These are phyloP conservation scores for Nautilus pompilius DNA, from an alignment of 1,140 invertebrate species.

Conservation along the genomic window DNA sequence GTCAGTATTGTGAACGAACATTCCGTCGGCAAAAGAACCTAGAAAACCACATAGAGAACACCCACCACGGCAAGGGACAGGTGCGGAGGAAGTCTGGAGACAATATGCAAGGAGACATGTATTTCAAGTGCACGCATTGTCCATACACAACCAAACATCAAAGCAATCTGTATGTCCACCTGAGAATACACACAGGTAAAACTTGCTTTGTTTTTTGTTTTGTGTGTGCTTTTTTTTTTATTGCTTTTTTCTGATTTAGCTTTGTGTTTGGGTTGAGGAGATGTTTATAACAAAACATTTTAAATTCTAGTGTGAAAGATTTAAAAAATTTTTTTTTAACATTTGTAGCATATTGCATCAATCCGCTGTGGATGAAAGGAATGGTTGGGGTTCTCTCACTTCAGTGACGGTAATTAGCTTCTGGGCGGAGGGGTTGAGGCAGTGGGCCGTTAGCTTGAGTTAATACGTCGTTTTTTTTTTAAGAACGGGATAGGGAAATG, in stretches of 20 bases:
- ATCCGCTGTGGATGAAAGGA: no score
- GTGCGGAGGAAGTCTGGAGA: constrained; percentile 33
- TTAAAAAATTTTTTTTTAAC: no score
- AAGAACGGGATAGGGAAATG: no score
- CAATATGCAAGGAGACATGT: constrained; percentile 40
- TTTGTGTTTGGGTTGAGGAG: no score
- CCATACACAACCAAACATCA: constrained; percentile 54
- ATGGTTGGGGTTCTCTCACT: no score
- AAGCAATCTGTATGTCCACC: constrained; percentile 52
- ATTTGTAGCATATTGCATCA: no score
- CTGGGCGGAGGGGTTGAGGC: no score
- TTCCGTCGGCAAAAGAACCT: constrained; percentile 49
- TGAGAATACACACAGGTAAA: constrained; percentile 51
- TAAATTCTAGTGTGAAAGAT: no score
- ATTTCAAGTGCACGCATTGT: constrained; percentile 53
- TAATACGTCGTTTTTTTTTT: no score
- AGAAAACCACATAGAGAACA: constrained; percentile 50
- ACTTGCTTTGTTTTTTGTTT: constrained; percentile 5
- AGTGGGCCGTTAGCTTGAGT: no score
- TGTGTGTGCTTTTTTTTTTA: background rate
- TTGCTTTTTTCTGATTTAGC: background rate
- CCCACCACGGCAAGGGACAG: constrained; percentile 43
- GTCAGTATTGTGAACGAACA: constrained; percentile 50
- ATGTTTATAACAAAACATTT: no score
- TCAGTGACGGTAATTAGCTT: no score